A percentile compares a stretch with the other conserved stretches of the same genome.
Conservation (phyloP, 2,888 invertebrate species). For the Gnatocerus cornutus region DNA sequence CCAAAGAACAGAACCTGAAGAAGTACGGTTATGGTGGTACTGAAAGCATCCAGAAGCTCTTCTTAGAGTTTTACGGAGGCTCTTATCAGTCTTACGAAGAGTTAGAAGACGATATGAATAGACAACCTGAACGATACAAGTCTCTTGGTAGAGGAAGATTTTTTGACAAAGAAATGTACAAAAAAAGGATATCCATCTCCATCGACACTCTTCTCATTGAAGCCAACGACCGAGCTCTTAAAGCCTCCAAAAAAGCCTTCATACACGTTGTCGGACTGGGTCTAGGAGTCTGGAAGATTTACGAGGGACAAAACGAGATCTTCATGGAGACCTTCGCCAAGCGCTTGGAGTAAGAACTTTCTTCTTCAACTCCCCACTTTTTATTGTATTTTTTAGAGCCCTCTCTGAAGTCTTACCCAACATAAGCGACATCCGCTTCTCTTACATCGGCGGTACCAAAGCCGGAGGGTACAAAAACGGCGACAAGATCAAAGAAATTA, state of each 20-base stretch:
- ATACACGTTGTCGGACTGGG: conserved; percentile 80
- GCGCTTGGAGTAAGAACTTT: conserved; percentile 73
- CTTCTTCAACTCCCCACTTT: no score
- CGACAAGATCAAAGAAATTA: conserved; percentile 61
- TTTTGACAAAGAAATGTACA: conserved; percentile 65
- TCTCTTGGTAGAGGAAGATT: conserved; percentile 31
- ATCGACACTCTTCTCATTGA: conserved; percentile 78
- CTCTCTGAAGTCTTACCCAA: conserved; percentile 69
- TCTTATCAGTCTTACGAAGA: conserved; percentile 47
- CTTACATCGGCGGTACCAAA: conserved; percentile 73
- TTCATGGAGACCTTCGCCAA: conserved; percentile 79
- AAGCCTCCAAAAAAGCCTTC: conserved; percentile 73
- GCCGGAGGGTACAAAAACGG: conserved; percentile 72
- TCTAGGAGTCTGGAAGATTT: conserved; percentile 79
- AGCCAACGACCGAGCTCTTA: conserved; percentile 75
- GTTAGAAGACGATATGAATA: conserved; percentile 15
- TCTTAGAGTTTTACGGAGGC: conserved; percentile 55
- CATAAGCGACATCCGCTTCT: conserved; percentile 78
- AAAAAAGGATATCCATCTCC: conserved; percentile 73
- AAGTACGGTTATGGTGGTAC: conserved; percentile 59
- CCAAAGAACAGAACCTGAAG: conserved; percentile 69
- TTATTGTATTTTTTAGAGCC: conserved; percentile 63
- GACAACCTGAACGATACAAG: conserved; percentile 49
- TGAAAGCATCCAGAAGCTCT: conserved; percentile 47
- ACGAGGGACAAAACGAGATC: conserved; percentile 76